Evolutionary conservation across 2,888 invertebrate species (phyloP).

Genomic region (Drosophila nr. medialis): DNA sequence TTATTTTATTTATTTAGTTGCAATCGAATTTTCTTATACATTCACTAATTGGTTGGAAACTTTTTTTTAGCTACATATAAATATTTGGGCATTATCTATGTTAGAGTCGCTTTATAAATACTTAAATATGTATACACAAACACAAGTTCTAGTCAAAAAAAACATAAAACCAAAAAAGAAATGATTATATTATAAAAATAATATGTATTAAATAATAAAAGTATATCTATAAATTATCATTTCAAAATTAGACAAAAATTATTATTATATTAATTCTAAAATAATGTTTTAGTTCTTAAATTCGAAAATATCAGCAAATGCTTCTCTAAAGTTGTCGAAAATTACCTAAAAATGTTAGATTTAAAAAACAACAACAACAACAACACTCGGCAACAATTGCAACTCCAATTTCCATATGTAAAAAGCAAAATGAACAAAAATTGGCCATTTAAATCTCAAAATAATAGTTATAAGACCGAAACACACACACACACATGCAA

Average conservation of each 20-base stretch:
- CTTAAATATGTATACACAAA: conserved; percentile 25
- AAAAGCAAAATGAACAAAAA: conserved; percentile 32
- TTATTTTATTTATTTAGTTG: conserved; percentile 37
- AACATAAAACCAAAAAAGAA: conserved; percentile 58
- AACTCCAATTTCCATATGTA: conserved; percentile 42
- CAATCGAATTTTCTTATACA: conserved; percentile 33
- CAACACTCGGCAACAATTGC: conserved; percentile 36
- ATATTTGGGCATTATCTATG: conserved; percentile 28
- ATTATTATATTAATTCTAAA: conserved; percentile 64
- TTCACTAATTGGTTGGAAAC: conserved; percentile 26
- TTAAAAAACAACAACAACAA: conserved; percentile 30
- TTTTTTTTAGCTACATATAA: conserved; percentile 5
- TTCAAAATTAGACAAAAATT: conserved; percentile 78
- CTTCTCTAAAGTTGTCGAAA: conserved; percentile 45
- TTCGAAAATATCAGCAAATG: conserved; percentile 65
- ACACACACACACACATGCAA: conserved; percentile 21
- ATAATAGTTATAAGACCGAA: conserved; percentile 39
- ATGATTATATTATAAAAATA: conserved; percentile 56
- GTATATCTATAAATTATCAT: conserved; percentile 62
- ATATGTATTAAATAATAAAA: conserved; percentile 52
- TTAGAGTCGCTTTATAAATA: conserved; percentile 49
- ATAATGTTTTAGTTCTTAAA: conserved; percentile 69
- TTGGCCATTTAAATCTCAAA: conserved; percentile 38
- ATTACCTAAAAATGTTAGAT: conserved; percentile 56
- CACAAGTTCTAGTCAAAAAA: conserved; percentile 75